Conservation (phyloP, 2,113 vertebrate genomes). For the Jacana jacana region DNA sequence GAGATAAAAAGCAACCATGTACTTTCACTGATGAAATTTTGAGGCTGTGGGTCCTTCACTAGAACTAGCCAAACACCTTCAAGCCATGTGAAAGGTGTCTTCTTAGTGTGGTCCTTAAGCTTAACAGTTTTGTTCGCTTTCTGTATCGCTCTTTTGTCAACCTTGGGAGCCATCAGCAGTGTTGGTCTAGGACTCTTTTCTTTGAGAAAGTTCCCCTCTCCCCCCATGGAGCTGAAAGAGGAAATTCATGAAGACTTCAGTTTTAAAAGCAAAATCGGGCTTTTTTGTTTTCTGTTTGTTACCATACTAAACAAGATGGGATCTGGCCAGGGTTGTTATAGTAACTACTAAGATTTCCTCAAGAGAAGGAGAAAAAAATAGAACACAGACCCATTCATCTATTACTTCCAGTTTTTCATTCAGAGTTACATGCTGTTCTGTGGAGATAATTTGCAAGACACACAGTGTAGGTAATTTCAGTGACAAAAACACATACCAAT, state of each 20-base stretch:
- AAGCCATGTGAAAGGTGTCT: not conserved
- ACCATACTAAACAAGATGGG: constrained; percentile 63
- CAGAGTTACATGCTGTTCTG: not conserved
- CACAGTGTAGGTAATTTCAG: not conserved
- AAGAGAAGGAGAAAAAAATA: constrained; percentile 62
- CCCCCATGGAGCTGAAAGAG: not conserved
- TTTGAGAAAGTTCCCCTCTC: not conserved
- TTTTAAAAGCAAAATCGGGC: not conserved
- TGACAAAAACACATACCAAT: not conserved
- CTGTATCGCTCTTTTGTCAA: not conserved
- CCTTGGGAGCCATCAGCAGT: accelerated
- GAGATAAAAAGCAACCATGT: not conserved
- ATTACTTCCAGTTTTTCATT: constrained; percentile 35
- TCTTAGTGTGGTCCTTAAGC: not conserved
- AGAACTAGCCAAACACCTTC: not conserved
- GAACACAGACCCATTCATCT: constrained; percentile 64
- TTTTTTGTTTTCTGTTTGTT: constrained; percentile 54
- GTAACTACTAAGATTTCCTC: constrained; percentile 76
- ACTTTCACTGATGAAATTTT: no score
- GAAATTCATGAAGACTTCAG: not conserved
- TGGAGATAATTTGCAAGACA: not conserved
- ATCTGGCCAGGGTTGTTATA: constrained; percentile 79
- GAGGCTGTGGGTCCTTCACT: not conserved
- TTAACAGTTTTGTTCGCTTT: not conserved
- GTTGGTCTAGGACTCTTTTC: not conserved